These are phyloP conservation scores for Rotaria macrura DNA, from an alignment of 2,888 invertebrate genomes.

Conservation along the genomic window DNA sequence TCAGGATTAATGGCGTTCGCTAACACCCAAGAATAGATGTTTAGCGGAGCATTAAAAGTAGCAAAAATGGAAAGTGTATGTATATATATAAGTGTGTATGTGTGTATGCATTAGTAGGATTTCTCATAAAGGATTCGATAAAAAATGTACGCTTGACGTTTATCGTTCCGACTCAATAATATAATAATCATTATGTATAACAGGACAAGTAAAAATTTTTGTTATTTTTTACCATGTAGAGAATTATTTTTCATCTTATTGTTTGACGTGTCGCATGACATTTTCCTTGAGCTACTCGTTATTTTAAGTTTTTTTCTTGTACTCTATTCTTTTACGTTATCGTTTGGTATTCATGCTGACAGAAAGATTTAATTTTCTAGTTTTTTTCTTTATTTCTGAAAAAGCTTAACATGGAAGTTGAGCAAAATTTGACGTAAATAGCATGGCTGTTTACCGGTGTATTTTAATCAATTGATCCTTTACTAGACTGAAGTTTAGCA, in stretches of 20 bases:
- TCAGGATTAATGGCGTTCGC: neutral
- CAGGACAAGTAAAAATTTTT: neutral
- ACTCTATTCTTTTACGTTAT: no score
- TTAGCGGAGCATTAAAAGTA: neutral
- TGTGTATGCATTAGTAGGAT: slow-evolving; percentile 2
- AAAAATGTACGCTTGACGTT: neutral
- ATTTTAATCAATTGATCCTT: neutral
- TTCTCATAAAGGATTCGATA: neutral
- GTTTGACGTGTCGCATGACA: no score
- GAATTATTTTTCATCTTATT: no score
- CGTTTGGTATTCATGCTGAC: no score
- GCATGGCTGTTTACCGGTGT: neutral
- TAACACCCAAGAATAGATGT: neutral
- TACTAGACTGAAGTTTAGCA: neutral
- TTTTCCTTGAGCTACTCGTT: no score
- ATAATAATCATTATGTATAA: slow-evolving; percentile 3
- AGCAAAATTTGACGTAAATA: neutral
- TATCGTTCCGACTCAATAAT: neutral
- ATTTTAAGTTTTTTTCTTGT: no score
- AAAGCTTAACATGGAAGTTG: no score
- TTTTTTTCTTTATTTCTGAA: no score
- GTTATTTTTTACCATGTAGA: no score
- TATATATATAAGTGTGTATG: neutral
- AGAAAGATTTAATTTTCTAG: no score
- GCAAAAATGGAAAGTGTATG: neutral